These are phyloP conservation scores for Eulemur rubriventer DNA, from an alignment of 2,797 vertebrate genomes.

Conservation along the genomic window DNA sequence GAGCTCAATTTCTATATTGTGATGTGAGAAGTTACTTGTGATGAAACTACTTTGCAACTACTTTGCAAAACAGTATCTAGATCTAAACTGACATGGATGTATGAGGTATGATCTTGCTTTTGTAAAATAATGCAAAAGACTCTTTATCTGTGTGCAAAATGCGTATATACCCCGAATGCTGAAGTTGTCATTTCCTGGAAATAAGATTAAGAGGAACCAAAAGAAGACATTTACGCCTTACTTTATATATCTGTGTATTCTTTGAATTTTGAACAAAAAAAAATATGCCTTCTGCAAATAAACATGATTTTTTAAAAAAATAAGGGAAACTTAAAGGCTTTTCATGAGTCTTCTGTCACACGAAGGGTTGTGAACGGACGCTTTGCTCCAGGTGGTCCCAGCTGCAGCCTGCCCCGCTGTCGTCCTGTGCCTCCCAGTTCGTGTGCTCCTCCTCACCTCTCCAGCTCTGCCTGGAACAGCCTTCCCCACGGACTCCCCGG, in stretches of 20 bases:
- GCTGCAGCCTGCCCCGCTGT: rapidly evolving
- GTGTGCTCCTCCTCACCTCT: too few species aligned
- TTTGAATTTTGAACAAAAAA: not conserved
- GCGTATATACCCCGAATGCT: not conserved
- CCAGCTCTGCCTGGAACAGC: not conserved
- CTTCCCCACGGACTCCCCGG: not conserved
- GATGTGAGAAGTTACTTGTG: not conserved
- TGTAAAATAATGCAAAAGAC: not conserved
- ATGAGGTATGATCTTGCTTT: not conserved
- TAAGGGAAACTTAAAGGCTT: not conserved
- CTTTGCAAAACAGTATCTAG: not conserved
- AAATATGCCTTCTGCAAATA: not conserved
- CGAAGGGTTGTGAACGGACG: not conserved
- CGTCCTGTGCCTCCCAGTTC: not conserved
- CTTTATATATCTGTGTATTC: not conserved
- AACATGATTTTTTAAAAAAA: not conserved
- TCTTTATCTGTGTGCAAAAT: not conserved
- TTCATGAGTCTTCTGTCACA: not conserved
- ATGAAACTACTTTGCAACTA: not conserved
- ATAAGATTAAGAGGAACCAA: not conserved
- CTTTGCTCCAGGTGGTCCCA: not conserved
- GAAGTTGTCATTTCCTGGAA: not conserved
- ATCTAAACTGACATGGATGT: not conserved
- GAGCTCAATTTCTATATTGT: not conserved
- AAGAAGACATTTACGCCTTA: not conserved